These are phyloP conservation scores for Pollenia angustigena DNA, from an alignment of 2,888 invertebrate species.

Conservation along the genomic window DNA sequence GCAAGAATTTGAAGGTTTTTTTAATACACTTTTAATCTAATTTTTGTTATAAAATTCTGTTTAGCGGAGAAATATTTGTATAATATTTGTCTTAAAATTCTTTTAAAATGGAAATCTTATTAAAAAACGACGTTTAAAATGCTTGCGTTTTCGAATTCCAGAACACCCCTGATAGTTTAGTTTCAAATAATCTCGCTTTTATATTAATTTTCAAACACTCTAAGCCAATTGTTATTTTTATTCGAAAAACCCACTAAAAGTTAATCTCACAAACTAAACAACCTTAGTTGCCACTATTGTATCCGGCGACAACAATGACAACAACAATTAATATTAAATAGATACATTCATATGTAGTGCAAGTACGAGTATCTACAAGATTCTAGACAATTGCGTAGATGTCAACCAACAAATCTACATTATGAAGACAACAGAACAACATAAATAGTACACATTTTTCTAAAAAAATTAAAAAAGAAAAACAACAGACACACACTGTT, in stretches of 20 bases:
- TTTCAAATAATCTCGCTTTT: too few species aligned
- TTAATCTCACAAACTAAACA: constrained; percentile 6
- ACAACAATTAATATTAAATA: constrained; percentile 3
- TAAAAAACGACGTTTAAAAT: too few species aligned
- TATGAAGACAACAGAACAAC: constrained; percentile 34
- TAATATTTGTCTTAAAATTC: too few species aligned
- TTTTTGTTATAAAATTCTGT: too few species aligned
- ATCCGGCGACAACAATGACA: constrained; percentile 45
- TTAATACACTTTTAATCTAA: too few species aligned
- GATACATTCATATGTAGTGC: constrained; percentile 1
- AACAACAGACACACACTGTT: constrained; percentile 5
- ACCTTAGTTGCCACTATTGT: constrained; percentile 20
- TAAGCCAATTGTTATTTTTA: background rate
- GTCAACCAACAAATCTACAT: background rate
- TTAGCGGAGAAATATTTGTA: too few species aligned
- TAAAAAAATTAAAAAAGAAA: constrained; percentile 19
- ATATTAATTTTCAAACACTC: background rate
- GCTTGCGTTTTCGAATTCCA: too few species aligned
- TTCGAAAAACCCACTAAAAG: background rate
- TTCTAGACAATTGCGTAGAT: constrained; percentile 62
- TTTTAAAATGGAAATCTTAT: too few species aligned
- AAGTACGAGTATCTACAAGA: constrained; percentile 23
- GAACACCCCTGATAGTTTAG: too few species aligned
- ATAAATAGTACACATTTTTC: constrained; percentile 30
- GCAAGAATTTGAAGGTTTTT: too few species aligned